A percentile compares a stretch with the other conserved stretches of the same genome.
phyloP scores from a whole-genome alignment of 2,888 invertebrate genomes.

The Oscheius sp. region DNA sequence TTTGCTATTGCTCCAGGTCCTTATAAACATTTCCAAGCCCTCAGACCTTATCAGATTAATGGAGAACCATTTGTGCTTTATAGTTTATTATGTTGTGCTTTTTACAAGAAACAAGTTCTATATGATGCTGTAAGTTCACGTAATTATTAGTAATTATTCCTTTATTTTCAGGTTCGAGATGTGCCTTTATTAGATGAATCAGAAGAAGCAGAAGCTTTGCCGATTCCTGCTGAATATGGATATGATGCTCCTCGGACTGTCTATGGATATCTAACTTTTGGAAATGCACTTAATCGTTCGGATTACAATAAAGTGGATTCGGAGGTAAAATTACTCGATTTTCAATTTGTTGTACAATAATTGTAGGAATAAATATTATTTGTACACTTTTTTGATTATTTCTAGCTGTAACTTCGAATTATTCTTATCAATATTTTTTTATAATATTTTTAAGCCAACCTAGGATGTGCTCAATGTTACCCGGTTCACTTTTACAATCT shows the following conservation, averaged over 20 bases:
- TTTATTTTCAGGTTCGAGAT: too few relatives aligned
- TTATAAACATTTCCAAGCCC: not conserved
- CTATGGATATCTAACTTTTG: conserved; percentile 28
- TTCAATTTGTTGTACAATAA: conserved; percentile 27
- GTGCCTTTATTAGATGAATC: not conserved
- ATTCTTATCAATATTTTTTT: not conserved
- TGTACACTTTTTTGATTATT: not conserved
- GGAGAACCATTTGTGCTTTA: not conserved
- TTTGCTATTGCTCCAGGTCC: not conserved
- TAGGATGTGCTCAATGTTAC: not conserved
- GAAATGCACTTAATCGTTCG: conserved; percentile 19
- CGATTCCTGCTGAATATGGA: conserved; percentile 22
- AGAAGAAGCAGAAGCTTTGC: too few relatives aligned
- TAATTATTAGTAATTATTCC: too few relatives aligned
- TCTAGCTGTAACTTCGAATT: not conserved
- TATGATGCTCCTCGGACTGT: conserved; percentile 20
- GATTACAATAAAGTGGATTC: not conserved
- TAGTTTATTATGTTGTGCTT: conserved; percentile 25
- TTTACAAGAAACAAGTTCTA: conserved; percentile 21
- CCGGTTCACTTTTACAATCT: too few relatives aligned
- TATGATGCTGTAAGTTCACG: conserved; percentile 10
- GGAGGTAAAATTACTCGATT: conserved; percentile 23
- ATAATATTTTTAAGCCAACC: not conserved
- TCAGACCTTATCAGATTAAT: not conserved
- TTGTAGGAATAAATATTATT: not conserved